Evolutionary conservation across 2,113 vertebrate genomes (phyloP), one percentile per base, ranked within the genome.

Genomic region (Lipotes vexillifer): DNA sequence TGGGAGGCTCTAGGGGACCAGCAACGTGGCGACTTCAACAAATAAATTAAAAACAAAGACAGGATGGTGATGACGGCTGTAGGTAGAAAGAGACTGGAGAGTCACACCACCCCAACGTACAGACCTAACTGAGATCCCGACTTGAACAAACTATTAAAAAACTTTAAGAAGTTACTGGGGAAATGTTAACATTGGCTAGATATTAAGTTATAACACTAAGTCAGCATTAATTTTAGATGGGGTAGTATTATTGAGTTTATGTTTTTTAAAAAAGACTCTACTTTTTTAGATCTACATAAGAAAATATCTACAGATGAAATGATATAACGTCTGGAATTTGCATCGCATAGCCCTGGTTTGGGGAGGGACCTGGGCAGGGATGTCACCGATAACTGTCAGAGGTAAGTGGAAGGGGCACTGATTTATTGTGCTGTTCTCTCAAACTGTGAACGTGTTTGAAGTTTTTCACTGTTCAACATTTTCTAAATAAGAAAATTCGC

Each of bases 341-440:
- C 46, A 15, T 29, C 23, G 0, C 17, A 27, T 0, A 31, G 25
- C 1, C 23, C 36, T 12, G 14, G 52, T 29, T 13, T 14, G 9
- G 41, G 69, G 31, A 61, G 33, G 17, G 17, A 8, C 29, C 11
- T 5, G 17, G 27, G 23, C 0, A 4, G 33, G 33, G 13, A 6
- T 0, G 0, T 21, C 3, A 44, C 0, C 1, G 29, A 1, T 2
- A 10, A 1, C 46, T 1, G 5, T 4, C 0, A 7, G 33, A 27
- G 49, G 61, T 0, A 3, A 20, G 5, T 0, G n/a, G 29, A 2
- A 2, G 17, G 1, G 0, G 2, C 11, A 0, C 38, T 6, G 49
- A 29, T 8, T 3, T 4, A 5, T 23, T 0, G 1, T 0, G 1
- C 33, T 0, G 0, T 1, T 8, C 68, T 0, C 65, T 41, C 66